Evolutionary conservation across 2,797 vertebrate species (phyloP).

Genomic region (Eidolon dupreanum): DNA sequence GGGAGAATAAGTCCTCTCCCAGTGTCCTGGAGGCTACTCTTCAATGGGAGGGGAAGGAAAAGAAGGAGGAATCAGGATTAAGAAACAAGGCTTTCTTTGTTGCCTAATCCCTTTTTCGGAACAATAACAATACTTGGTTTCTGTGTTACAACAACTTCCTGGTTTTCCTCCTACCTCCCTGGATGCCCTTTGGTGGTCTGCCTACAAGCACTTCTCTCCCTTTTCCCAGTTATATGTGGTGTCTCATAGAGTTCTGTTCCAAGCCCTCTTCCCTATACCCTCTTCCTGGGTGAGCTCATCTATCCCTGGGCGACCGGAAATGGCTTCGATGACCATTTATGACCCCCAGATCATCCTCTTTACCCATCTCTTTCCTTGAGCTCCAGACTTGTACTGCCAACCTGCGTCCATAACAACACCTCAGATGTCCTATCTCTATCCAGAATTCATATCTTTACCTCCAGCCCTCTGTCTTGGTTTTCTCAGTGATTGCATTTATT

Average conservation of each 20-base stretch:
- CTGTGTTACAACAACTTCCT: neutral
- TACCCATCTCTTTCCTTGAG: neutral
- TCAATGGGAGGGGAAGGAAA: neutral
- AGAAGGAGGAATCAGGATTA: neutral
- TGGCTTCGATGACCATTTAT: neutral
- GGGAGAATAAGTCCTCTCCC: neutral
- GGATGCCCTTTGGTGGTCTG: neutral
- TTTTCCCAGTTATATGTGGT: neutral
- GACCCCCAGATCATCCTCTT: neutral
- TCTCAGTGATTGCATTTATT: neutral
- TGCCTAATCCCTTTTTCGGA: neutral
- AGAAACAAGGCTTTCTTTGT: neutral
- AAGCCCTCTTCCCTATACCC: neutral
- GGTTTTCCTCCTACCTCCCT: neutral
- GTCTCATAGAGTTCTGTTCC: neutral
- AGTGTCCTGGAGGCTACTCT: neutral
- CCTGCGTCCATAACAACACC: neutral
- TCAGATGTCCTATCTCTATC: neutral
- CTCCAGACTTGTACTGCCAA: neutral
- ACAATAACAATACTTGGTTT: neutral
- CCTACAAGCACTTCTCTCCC: neutral
- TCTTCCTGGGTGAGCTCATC: neutral
- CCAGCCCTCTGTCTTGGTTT: neutral
- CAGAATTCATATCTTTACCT: neutral
- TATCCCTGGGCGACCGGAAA: neutral